Evolutionary conservation across 2,888 invertebrate genomes (phyloP), one percentile per base, ranked within the genome.

Genomic region (Tetranychus piercei): DNA sequence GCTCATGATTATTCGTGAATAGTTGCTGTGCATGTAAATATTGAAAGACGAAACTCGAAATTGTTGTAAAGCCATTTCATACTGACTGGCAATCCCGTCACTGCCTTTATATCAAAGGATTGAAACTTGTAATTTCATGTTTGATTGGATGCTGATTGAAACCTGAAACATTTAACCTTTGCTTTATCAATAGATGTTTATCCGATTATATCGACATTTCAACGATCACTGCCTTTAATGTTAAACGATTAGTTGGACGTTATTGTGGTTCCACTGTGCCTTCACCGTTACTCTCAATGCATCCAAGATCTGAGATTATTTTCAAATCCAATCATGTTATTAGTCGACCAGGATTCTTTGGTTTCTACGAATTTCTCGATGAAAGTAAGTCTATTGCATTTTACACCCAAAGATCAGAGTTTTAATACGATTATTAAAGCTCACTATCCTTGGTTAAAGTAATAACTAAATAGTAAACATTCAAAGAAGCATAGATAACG

Each of bases 151-250:
- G 34, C 34, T 34, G 34, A 34, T 34, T 34, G 3, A 34, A n/a
- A n/a, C n/a, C n/a, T n/a, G n/a, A n/a, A n/a, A 34, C 4, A 3
- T 34, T 34, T 34, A 34, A 34, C 5, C 4, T 34, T 34, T 34
- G 34, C 5, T 34, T 4, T 34, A 3, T 34, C 34, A 34, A 34
- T 75, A 81, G 81, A 72, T 82, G 82, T 77, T 77, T 81, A 20
- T 80, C 79, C 34, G 82, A 82, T 78, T 81, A 81, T 77, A 78
- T 82, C 75, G 81, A 81, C 77, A 78, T 82, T 43, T 80, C 81
- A n/a, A 81, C 81, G 34, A 80, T 81, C 67, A 80, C 81, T 75
- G 78, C 80, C 7, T 76, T 76, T 15, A 77, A 79, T 22, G 78
- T 79, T 23, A 78, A 78, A 74, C 74, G 78, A 55, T 74, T 81